Evolutionary conservation across 1,140 invertebrate genomes (phyloP), one percentile per base, ranked within the genome.

Genomic region (Drosophila sechellia): DNA sequence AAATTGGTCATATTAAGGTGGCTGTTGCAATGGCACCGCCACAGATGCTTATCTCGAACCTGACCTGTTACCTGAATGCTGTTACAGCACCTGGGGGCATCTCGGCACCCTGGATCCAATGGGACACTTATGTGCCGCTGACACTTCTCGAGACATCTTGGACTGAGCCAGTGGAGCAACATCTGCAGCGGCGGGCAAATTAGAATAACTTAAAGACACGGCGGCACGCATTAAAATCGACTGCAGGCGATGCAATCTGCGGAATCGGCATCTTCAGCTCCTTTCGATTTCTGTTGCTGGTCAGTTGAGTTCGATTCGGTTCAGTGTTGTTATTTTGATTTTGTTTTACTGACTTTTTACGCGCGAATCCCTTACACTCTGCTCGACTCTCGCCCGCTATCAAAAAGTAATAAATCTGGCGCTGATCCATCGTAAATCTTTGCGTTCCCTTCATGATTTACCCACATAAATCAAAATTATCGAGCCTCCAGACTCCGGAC

Each of bases 401-500:
- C 90, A 91, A 90, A 91, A 91, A 81, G 90, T 89, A 91, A 91
- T 91, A 91, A 91, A 91, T 91, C 90, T 91, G 80, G 68, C 70
- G 70, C 80, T 91, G 86, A 91, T 91, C 90, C 86, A 81, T 90
- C 90, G 90, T 91, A 91, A 91, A 91, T 91, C 90, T 91, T 85
- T 81, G 81, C 74, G 81, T 85, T 90, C 77, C 84, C 83, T 85
- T 91, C 85, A 90, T 89, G 90, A 91, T 90, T 91, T 91, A 89
- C 83, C 84, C 86, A 90, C 90, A 91, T 91, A 91, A 91, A 91
- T 91, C 90, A 91, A 91, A 91, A 91, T 91, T 91, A 91, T 91
- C 90, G 87, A 89, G 55, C 68, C 65, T 42, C 55, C 75, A 73
- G 63, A 58, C 65, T 64, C 66, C 53, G 55, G 17, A 31, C 8